A percentile compares a stretch with the other conserved stretches of the same genome.
Evolutionary conservation across 2,888 invertebrate species (phyloP).

Genomic region (Caenorhabditis virilis): DNA sequence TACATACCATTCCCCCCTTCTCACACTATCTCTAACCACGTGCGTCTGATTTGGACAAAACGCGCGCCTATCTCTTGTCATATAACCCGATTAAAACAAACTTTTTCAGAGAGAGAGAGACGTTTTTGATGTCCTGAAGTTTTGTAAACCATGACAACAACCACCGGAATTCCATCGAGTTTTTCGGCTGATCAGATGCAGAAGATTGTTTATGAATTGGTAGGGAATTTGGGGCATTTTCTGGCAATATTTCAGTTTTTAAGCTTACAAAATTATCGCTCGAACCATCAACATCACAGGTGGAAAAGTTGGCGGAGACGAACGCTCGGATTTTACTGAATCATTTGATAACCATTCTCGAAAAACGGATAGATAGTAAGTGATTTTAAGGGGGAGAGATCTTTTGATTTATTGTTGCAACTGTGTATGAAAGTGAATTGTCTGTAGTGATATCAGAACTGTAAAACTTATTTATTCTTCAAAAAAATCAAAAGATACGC

Average conservation of each 20-base stretch:
- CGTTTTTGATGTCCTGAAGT: not conserved
- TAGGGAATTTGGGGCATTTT: conserved; percentile 1
- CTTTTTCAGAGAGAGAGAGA: too few relatives aligned
- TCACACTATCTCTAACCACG: too few relatives aligned
- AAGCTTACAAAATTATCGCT: conserved; percentile 22
- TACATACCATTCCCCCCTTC: too few relatives aligned
- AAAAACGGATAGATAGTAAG: conserved; percentile 30
- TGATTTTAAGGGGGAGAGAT: not conserved
- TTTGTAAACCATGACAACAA: not conserved
- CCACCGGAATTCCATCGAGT: not conserved
- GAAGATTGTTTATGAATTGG: conserved; percentile 39
- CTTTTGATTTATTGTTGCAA: not conserved
- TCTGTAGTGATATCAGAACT: not conserved
- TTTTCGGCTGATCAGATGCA: conserved; percentile 33
- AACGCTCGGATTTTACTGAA: conserved; percentile 13
- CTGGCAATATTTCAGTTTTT: conserved; percentile 1
- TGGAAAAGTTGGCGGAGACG: conserved; percentile 7
- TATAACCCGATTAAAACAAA: too few relatives aligned
- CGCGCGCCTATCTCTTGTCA: too few relatives aligned
- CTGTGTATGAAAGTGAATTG: not conserved
- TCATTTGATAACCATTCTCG: conserved; percentile 21
- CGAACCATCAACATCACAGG: not conserved
- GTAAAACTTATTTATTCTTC: not conserved
- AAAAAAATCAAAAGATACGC: not conserved
- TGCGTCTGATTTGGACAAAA: too few relatives aligned